phyloP scores from a whole-genome alignment of 2,113 vertebrate species.

The Nibea coibor region DNA sequence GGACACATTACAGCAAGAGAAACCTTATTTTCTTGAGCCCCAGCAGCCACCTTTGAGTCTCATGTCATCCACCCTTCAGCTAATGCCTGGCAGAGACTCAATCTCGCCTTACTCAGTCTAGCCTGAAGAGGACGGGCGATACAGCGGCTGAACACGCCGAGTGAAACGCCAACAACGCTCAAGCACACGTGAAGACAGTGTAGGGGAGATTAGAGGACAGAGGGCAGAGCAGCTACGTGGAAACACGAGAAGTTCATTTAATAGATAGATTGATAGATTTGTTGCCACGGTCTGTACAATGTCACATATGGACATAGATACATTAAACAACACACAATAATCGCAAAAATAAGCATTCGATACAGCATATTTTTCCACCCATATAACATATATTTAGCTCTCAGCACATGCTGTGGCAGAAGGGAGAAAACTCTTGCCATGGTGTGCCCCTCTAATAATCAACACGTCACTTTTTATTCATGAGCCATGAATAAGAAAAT shows the following conservation, averaged over 20 bases:
- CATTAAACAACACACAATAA: too few species aligned
- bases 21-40: too few species aligned
- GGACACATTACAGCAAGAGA: constrained; percentile 15
- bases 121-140: constrained; percentile 32
- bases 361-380: too few species aligned
- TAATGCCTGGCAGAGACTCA: constrained; percentile 65
- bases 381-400: too few species aligned
- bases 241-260: neutral
- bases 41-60: constrained; percentile 16
- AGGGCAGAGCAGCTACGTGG: neutral
- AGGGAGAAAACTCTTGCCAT: too few species aligned
- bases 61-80: constrained; percentile 40
- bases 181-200: constrained; percentile 50
- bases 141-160: constrained; percentile 33
- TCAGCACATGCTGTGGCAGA: too few species aligned
- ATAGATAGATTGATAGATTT: too few species aligned
- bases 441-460: neutral
- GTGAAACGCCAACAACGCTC: neutral
- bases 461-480: neutral
- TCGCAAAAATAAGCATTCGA: too few species aligned
- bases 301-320: too few species aligned
- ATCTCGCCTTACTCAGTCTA: constrained; percentile 59
- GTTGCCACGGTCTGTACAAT: too few species aligned
- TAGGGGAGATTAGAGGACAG: constrained; percentile 24
- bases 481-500: neutral